Evolutionary conservation across 2,113 vertebrate genomes (phyloP).

Genomic region (Litocranius walleri): DNA sequence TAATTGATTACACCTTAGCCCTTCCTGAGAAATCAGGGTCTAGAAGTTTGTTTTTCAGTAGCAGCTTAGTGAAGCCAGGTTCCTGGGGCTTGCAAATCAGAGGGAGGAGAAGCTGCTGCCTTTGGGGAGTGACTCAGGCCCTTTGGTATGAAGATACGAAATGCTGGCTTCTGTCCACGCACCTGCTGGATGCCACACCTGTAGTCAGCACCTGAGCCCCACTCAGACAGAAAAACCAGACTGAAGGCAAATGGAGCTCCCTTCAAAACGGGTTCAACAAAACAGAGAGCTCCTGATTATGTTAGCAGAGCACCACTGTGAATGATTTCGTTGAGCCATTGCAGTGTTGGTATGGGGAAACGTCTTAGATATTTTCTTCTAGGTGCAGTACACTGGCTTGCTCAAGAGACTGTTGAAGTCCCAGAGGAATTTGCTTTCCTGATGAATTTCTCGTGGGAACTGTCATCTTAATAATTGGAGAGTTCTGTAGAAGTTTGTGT

Average conservation of each 20-base stretch:
- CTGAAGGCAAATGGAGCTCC: background rate
- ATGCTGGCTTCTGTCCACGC: slow-evolving; percentile 77
- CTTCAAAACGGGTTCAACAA: background rate
- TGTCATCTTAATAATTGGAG: background rate
- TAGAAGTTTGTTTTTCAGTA: slow-evolving; percentile 60
- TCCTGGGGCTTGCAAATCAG: slow-evolving; percentile 34
- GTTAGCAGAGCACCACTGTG: background rate
- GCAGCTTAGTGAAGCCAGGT: slow-evolving; percentile 22
- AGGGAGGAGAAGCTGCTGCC: slow-evolving; percentile 69
- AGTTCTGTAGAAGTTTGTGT: background rate
- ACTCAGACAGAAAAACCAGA: slow-evolving; percentile 27
- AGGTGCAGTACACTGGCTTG: background rate
- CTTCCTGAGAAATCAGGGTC: slow-evolving; percentile 1
- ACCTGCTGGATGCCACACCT: slow-evolving; percentile 84
- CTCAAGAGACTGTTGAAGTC: background rate
- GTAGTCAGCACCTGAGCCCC: slow-evolving; percentile 48
- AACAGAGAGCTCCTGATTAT: background rate
- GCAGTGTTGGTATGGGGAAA: background rate
- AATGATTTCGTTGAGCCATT: background rate
- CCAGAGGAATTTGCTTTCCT: background rate
- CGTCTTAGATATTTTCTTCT: background rate
- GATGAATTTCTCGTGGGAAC: slow-evolving; percentile 10
- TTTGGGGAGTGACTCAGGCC: slow-evolving; percentile 75
- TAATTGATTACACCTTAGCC: background rate
- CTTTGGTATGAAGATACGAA: slow-evolving; percentile 81